phyloP scores from a whole-genome alignment of 1,140 invertebrate species.

The Caenorhabditis elegans region WBcel235 BX284604.4:6196001-6196500 shows the following conservation, averaged over 20 bases:
- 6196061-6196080: too few relatives aligned
- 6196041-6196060: too few relatives aligned
- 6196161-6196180: background rate
- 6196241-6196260: background rate
- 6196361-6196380: background rate
- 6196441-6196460: too few relatives aligned
- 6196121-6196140: too few relatives aligned
- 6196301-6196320: background rate
- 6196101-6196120: too few relatives aligned
- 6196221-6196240: background rate
- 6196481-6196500: too few relatives aligned
- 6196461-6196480: too few relatives aligned
- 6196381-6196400: background rate
- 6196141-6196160: too few relatives aligned
- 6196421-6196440: background rate
- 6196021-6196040: too few relatives aligned
- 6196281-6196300: background rate
- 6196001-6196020: too few relatives aligned
- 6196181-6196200: background rate
- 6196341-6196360: background rate
- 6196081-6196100: too few relatives aligned
- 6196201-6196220: background rate
- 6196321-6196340: background rate
- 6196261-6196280: background rate
- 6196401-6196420: background rate